Base-by-base conservation (phyloP, 2,113 vertebrate species). In the Carassius gibelio region DNA sequence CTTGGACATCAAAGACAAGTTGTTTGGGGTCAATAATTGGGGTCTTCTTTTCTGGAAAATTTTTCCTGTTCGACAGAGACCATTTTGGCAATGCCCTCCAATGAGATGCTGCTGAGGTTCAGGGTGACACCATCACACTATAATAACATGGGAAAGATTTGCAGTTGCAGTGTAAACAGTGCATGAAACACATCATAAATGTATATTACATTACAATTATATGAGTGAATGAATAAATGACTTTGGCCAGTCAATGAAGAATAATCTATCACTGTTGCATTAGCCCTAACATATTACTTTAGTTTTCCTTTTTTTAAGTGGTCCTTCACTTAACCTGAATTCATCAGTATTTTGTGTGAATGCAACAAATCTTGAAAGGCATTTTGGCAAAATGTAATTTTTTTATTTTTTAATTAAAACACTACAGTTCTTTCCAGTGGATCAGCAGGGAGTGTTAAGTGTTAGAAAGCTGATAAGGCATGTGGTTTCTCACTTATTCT, bases 71-170 rank as follows among this genome's bases (percentile, higher is more conserved):
- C 72, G 45, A 48, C 13, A 45, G 42, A 14, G 10, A 26, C 42
- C 30, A 1, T 30, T 30, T 30, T 1, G 75, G 96, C 97, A 87
- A 99, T 97, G 90, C 96, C 97, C 91, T 99, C 97, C 90, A 97
- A 91, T 77, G 96, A 98, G 90, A 97, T 96, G 93, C 94, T 96
- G 93, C 94, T 96, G 89, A 99, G 93, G 88, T 99, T 97, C 90
- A 98, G 92, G 88, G 95, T 96, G 50, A 98, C 94, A 66, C 96
- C 97, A 88, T 99, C 96, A 26, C 97, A 99, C 96, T 97, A 84
- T 68, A 1, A 10, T 3, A 85, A 26, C 36, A 77, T 77, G 75
- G 21, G 7, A 8, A 83, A 45, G 72, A 75, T 45, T 10, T 45
- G 2, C 42, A 45, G 10, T 3, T 30, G 1, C 30, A 42, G 42